Evolutionary conservation across 2,888 invertebrate genomes (phyloP).

Genomic region (Lapara coniferarum): DNA sequence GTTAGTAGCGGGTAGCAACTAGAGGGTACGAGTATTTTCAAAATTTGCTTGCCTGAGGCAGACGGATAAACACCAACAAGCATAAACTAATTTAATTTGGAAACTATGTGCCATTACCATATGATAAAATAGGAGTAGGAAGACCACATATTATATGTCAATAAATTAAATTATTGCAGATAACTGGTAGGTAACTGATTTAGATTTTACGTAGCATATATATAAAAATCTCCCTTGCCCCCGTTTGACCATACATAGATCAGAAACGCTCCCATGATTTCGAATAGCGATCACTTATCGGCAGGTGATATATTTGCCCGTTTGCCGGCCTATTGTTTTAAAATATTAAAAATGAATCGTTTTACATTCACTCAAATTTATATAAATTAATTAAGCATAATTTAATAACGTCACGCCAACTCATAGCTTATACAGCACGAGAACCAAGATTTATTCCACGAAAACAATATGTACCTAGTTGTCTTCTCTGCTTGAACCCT

Average conservation of each 20-base stretch:
- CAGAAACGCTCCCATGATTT: too few relatives aligned
- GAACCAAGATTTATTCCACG: slow-evolving; percentile 7
- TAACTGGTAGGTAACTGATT: neutral
- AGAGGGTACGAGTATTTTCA: neutral
- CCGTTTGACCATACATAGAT: too few relatives aligned
- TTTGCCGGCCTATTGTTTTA: neutral
- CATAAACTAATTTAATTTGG: neutral
- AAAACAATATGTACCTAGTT: slow-evolving; percentile 9
- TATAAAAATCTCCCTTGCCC: too few relatives aligned
- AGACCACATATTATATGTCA: neutral
- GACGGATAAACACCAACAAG: neutral
- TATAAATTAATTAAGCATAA: neutral
- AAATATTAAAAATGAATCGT: neutral
- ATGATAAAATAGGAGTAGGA: neutral
- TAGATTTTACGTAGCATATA: neutral
- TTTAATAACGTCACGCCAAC: slow-evolving; percentile 4
- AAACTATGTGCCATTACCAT: neutral
- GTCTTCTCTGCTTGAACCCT: slow-evolving; percentile 16
- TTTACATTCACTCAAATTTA: slow-evolving; percentile 12
- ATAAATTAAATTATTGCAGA: neutral
- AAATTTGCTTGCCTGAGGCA: neutral
- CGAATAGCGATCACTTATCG: too few relatives aligned
- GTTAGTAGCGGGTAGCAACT: neutral
- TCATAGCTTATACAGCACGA: slow-evolving; percentile 3
- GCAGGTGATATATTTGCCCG: too few relatives aligned